Conservation (phyloP, 2,888 invertebrate genomes). For the Dasysyrphus albostriatus region DNA sequence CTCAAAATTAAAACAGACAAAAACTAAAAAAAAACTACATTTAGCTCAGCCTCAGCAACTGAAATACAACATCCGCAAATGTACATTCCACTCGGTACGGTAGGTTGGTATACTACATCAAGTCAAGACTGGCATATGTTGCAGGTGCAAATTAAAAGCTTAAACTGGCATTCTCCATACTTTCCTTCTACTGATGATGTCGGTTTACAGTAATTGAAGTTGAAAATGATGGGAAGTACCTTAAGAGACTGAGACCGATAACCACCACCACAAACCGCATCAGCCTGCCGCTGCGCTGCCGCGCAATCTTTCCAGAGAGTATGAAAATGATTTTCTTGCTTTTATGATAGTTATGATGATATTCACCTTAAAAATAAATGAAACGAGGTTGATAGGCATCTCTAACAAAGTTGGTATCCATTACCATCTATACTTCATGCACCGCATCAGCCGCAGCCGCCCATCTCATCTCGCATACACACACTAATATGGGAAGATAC, state of each 20-base stretch:
- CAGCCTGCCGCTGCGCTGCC: background rate
- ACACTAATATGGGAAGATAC: background rate
- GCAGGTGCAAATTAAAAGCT: conserved; percentile 68
- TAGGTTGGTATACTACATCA: background rate
- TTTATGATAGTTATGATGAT: conserved; percentile 70
- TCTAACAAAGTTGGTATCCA: conserved; percentile 68
- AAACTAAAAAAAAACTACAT: background rate
- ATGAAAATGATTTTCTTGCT: conserved; percentile 54
- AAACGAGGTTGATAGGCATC: conserved; percentile 64
- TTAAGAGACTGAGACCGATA: conserved; percentile 34
- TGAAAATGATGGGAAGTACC: conserved; percentile 53
- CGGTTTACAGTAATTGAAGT: conserved; percentile 56
- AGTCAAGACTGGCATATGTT: background rate
- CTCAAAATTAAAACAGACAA: background rate
- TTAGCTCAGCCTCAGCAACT: conserved; percentile 2
- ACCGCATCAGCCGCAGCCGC: conserved; percentile 14
- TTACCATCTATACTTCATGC: conserved; percentile 37
- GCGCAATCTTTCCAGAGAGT: background rate
- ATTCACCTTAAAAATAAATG: conserved; percentile 64
- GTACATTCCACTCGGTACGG: background rate
- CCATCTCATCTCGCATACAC: conserved; percentile 41
- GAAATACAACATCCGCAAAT: conserved; percentile 42
- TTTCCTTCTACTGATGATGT: conserved; percentile 10
- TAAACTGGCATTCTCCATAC: conserved; percentile 27
- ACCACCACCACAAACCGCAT: conserved; percentile 1